A percentile compares a stretch with the other conserved stretches of the same genome.
These are phyloP conservation scores for Psephotus haematonotus DNA, from an alignment of 2,113 vertebrate species.

Conservation along the genomic window DNA sequence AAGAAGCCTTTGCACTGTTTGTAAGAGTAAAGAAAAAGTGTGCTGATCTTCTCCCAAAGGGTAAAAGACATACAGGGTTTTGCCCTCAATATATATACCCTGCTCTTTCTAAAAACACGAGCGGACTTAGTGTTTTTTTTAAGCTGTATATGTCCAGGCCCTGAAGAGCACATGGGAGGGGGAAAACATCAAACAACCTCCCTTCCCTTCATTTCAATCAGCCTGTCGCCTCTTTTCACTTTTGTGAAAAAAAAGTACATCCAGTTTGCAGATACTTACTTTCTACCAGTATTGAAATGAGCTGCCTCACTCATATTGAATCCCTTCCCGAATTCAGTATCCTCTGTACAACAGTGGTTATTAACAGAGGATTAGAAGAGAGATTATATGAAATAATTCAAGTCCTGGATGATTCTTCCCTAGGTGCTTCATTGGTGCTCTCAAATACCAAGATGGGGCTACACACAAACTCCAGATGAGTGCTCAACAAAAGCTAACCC, in stretches of 20 bases:
- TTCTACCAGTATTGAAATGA: background rate
- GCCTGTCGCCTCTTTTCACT: background rate
- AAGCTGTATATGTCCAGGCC: background rate
- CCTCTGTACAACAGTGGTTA: background rate
- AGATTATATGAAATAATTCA: background rate
- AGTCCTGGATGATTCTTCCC: background rate
- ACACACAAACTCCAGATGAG: background rate
- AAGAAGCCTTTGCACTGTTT: background rate
- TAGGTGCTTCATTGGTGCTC: background rate
- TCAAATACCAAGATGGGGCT: background rate
- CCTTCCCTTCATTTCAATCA: background rate
- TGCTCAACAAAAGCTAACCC: background rate
- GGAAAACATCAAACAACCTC: background rate
- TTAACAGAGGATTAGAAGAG: background rate
- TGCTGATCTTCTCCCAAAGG: accelerated
- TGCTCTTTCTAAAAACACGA: background rate
- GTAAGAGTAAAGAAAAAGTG: background rate
- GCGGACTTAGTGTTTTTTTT: background rate
- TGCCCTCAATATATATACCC: accelerated
- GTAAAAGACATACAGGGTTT: background rate
- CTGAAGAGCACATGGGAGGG: background rate
- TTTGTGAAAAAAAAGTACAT: background rate
- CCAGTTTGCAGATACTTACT: background rate
- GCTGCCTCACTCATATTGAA: background rate
- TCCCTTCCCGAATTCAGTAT: background rate